These are phyloP conservation scores for Corvus cornix DNA, from an alignment of 2,113 vertebrate genomes.

Conservation along the genomic window DNA sequence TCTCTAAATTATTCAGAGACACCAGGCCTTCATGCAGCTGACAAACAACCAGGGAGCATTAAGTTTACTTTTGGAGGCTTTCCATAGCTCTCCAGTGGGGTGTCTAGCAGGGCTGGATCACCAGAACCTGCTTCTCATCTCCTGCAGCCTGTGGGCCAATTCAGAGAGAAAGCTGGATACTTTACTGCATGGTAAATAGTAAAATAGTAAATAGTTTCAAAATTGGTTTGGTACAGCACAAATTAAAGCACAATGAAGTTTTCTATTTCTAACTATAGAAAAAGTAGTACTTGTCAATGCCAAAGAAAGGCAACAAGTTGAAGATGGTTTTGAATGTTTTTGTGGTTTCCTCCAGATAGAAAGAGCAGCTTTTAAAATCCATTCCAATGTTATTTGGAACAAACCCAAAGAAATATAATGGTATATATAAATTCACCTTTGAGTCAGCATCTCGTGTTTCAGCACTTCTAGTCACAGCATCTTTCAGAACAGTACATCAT, in stretches of 20 bases:
- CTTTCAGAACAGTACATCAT: slow-evolving; percentile 45
- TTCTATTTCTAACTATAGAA: neutral
- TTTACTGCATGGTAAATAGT: neutral
- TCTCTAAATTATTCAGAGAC: slow-evolving; percentile 18
- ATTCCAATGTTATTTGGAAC: slow-evolving; percentile 31
- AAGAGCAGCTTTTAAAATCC: neutral
- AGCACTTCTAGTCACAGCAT: slow-evolving; percentile 48
- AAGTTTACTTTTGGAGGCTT: neutral
- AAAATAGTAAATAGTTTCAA: neutral
- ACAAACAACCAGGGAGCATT: neutral
- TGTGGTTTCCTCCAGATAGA: neutral
- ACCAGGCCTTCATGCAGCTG: neutral
- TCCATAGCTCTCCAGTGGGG: neutral
- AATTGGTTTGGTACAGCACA: neutral
- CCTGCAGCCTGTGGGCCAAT: rapidly evolving
- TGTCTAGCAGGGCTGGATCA: neutral
- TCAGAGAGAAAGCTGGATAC: neutral
- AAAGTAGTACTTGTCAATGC: neutral
- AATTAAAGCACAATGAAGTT: neutral
- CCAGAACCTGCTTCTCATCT: neutral
- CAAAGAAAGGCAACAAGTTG: neutral
- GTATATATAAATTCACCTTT: slow-evolving; percentile 63
- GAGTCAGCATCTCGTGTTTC: slow-evolving; percentile 68
- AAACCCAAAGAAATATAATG: slow-evolving; percentile 23
- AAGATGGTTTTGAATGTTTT: neutral